Evolutionary conservation across 2,113 vertebrate species (phyloP).

Genomic region (Xiphophorus maculatus): DNA sequence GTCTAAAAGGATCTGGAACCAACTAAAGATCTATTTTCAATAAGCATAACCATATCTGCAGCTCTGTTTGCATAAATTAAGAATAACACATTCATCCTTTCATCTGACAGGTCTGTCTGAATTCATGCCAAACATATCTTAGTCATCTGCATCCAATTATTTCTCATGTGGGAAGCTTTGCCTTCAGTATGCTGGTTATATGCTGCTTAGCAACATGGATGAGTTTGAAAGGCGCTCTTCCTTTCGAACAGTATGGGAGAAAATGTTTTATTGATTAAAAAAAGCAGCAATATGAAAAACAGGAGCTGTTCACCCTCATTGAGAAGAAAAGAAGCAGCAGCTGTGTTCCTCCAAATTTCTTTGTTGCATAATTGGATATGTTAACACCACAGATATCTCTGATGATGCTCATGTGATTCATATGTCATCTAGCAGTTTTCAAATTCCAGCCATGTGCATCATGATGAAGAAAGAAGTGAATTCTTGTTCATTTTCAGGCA

Average conservation of each 20-base stretch:
- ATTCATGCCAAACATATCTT: slow-evolving; percentile 51
- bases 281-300: slow-evolving; percentile 8
- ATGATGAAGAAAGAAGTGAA: slow-evolving; percentile 35
- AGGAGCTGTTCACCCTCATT: background rate
- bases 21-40: background rate
- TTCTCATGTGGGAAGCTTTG: slow-evolving; percentile 50
- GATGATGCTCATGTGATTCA: slow-evolving; percentile 20
- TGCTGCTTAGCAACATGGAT: slow-evolving; percentile 74
- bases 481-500: slow-evolving; percentile 42
- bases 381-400: background rate
- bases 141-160: slow-evolving; percentile 65
- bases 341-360: background rate
- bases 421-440: background rate
- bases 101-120: slow-evolving; percentile 29
- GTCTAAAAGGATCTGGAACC: background rate
- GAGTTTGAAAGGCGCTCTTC: slow-evolving; percentile 16
- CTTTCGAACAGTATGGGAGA: slow-evolving; percentile 16
- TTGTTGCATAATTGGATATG: slow-evolving; percentile 1
- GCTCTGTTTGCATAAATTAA: slow-evolving; percentile 11
- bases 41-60: background rate
- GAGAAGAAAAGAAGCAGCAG: background rate
- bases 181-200: slow-evolving; percentile 46
- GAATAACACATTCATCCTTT: slow-evolving; percentile 22
- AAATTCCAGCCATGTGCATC: slow-evolving; percentile 13
- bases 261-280: slow-evolving; percentile 37